Evolutionary conservation across 2,888 invertebrate species (phyloP).

Genomic region (Zaprionus obscuricornis): DNA sequence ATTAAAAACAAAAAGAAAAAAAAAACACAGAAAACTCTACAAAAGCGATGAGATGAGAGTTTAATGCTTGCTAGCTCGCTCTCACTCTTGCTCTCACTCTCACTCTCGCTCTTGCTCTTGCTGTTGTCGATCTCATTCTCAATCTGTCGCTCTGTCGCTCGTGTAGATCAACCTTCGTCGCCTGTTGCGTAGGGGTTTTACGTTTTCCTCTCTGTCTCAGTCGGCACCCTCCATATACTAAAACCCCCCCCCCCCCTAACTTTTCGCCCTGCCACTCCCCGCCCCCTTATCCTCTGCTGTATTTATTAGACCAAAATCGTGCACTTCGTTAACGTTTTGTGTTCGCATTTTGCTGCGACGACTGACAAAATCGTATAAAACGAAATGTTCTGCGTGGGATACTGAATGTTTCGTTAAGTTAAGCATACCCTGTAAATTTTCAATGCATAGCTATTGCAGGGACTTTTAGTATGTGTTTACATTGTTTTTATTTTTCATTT

Average conservation of each 20-base stretch:
- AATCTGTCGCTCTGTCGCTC: neutral
- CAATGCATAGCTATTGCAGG: too few relatives aligned
- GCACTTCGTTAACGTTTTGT: constrained; percentile 73
- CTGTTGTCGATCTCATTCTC: constrained; percentile 4
- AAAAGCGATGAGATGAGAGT: constrained; percentile 12
- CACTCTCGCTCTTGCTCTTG: neutral
- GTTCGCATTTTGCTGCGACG: constrained; percentile 48
- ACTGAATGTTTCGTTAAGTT: constrained; percentile 4
- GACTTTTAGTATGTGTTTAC: too few relatives aligned
- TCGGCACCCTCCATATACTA: constrained; percentile 2
- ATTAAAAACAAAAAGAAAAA: constrained; percentile 57
- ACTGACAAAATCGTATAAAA: constrained; percentile 42
- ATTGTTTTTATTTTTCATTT: too few relatives aligned
- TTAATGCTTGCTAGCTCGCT: neutral
- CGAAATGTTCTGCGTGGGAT: constrained; percentile 72
- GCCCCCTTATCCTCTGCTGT: constrained; percentile 17
- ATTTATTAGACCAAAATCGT: constrained; percentile 74
- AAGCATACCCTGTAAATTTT: constrained; percentile 29
- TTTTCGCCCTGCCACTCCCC: neutral
- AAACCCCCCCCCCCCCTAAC: neutral
- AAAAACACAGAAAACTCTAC: too few relatives aligned
- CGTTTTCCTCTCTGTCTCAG: constrained; percentile 44
- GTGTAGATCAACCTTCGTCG: constrained; percentile 61
- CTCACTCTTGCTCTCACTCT: neutral
- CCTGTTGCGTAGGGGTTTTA: constrained; percentile 71